Evolutionary conservation across 23 tunicate genomes (phyloP).

Genomic region (Styela clava): DNA sequence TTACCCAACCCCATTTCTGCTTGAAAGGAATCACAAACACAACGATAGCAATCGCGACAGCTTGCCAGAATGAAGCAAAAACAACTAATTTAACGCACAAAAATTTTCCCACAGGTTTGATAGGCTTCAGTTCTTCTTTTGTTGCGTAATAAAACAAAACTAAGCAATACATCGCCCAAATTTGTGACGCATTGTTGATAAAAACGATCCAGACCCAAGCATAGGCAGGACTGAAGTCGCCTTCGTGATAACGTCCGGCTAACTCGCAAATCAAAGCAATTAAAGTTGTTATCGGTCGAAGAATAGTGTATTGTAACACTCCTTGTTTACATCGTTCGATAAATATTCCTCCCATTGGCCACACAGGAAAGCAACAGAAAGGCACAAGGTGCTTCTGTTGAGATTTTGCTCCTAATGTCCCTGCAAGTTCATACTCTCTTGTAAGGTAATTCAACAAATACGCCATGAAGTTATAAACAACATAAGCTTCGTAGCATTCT

Average conservation of each 20-base stretch:
- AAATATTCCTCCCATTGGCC: slow-evolving; percentile 95
- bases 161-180: slow-evolving; percentile 98
- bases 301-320: slow-evolving; percentile 81
- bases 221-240: slow-evolving; percentile 46
- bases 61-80: slow-evolving; percentile 97
- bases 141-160: slow-evolving; percentile 77
- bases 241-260: slow-evolving; percentile 63
- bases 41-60: slow-evolving; percentile 55
- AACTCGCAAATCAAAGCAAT: slow-evolving; percentile 76
- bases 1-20: slow-evolving; percentile 69
- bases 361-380: slow-evolving; percentile 74
- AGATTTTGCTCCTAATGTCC: slow-evolving; percentile 71
- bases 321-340: slow-evolving; percentile 93
- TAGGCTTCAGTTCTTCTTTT: slow-evolving; percentile 89
- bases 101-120: slow-evolving; percentile 90
- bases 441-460: slow-evolving; percentile 74
- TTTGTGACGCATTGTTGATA: slow-evolving; percentile 90
- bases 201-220: slow-evolving; percentile 82
- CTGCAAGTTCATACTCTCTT: slow-evolving; percentile 85
- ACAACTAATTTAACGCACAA: slow-evolving; percentile 88
- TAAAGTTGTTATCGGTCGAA: slow-evolving; percentile 76
- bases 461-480: slow-evolving; percentile 94
- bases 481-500: slow-evolving; percentile 98
- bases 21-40: slow-evolving; percentile 47
- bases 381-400: slow-evolving; percentile 83